These are phyloP conservation scores for Lycaon pictus DNA, from an alignment of 2,113 vertebrate species.

Conservation along the genomic window DNA sequence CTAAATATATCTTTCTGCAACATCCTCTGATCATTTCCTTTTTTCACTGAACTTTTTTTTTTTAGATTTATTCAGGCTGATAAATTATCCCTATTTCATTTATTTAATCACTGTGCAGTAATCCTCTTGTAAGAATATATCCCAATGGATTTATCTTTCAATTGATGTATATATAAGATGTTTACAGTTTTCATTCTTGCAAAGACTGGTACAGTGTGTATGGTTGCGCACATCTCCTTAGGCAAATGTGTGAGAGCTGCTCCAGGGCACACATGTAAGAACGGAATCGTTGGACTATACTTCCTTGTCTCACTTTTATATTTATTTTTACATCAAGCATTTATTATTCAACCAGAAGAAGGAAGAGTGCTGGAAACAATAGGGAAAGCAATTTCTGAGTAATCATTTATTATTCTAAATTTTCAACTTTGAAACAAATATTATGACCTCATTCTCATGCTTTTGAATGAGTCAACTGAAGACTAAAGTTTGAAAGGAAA, in stretches of 20 bases:
- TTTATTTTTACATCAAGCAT: neutral
- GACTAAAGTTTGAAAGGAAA: neutral
- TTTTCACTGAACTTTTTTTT: neutral
- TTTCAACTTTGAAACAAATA: conserved; percentile 7
- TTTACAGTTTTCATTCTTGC: neutral
- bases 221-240: no score
- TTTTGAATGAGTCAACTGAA: neutral
- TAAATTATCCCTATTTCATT: neutral
- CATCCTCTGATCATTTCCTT: neutral
- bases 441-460: neutral
- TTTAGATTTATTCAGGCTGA: neutral
- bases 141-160: neutral
- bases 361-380: no score
- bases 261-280: neutral
- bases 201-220: rapidly evolving
- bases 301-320: neutral
- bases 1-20: neutral
- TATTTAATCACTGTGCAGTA: neutral
- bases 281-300: rapidly evolving
- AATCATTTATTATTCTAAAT: neutral
- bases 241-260: neutral
- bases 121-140: neutral
- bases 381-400: no score
- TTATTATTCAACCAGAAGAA: neutral
- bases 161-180: neutral